Conservation (phyloP, 2,888 invertebrate species). For the Drosophila testacea region DNA sequence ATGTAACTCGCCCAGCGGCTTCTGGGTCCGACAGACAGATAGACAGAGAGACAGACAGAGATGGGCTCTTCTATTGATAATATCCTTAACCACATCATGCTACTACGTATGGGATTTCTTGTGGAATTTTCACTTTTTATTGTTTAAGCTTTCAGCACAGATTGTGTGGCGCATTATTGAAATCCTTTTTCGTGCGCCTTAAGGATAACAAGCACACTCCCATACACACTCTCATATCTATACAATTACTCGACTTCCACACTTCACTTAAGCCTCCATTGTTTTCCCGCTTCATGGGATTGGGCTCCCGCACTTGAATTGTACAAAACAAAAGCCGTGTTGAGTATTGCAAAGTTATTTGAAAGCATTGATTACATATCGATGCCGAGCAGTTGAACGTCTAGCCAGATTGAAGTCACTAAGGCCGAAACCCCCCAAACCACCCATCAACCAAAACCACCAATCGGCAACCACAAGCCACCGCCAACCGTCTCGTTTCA, state of each 20-base stretch:
- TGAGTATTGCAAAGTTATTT: constrained; percentile 71
- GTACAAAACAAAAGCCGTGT: constrained; percentile 70
- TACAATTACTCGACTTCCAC: constrained; percentile 30
- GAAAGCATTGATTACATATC: constrained; percentile 75
- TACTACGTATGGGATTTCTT: constrained; percentile 50
- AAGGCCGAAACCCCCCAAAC: not conserved
- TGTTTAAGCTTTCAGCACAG: constrained; percentile 80
- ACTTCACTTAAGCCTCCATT: constrained; percentile 44
- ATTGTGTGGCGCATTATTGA: constrained; percentile 78
- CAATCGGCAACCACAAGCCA: constrained; percentile 4
- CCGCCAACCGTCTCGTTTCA: constrained; percentile 9
- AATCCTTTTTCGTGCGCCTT: constrained; percentile 71
- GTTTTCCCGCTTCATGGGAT: constrained; percentile 36
- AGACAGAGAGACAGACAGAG: constrained; percentile 1
- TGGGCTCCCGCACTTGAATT: constrained; percentile 62
- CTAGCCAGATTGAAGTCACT: constrained; percentile 23
- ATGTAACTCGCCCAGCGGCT: constrained; percentile 33
- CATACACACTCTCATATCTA: constrained; percentile 9
- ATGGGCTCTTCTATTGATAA: constrained; percentile 51
- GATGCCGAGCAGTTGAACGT: constrained; percentile 44
- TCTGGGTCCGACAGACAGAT: constrained; percentile 6
- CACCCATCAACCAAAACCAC: not conserved
- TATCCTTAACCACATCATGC: constrained; percentile 59
- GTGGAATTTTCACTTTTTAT: constrained; percentile 77
- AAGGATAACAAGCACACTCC: constrained; percentile 32